Percentiles rank a stretch among this genome's conserved stretches.
phyloP scores from a whole-genome alignment of 2,113 vertebrate genomes.

The Aptenodytes patagonicus region DNA sequence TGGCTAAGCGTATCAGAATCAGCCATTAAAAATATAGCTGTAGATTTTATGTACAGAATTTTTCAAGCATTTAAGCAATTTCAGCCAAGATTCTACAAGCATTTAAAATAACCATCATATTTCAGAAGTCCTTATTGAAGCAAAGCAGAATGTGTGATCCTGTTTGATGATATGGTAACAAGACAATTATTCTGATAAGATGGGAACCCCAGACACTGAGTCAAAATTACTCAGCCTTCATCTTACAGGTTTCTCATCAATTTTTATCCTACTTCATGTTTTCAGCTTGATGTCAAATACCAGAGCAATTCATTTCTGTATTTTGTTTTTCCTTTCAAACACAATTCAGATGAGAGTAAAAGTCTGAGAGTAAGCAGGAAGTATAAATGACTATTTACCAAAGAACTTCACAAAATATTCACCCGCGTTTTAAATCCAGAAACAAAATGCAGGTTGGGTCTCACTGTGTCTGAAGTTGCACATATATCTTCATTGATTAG shows the following conservation, averaged over 20 bases:
- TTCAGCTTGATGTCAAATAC: background rate
- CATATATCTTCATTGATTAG: background rate
- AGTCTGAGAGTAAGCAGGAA: background rate
- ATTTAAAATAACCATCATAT: background rate
- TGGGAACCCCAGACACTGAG: accelerated
- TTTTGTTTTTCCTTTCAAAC: background rate
- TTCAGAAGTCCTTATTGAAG: background rate
- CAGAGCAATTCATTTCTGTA: background rate
- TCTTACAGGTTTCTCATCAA: background rate
- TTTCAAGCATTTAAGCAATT: background rate
- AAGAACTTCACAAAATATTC: background rate
- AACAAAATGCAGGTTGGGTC: background rate
- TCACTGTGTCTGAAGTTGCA: background rate
- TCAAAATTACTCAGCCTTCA: background rate
- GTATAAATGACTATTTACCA: background rate
- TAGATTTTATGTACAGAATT: background rate
- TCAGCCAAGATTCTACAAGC: background rate
- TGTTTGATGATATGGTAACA: background rate
- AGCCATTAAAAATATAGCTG: background rate
- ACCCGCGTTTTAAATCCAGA: background rate
- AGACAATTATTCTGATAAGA: background rate
- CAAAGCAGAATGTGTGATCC: background rate
- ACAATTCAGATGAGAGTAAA: background rate
- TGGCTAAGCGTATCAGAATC: background rate
- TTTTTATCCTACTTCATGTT: background rate